A percentile compares a stretch with the other conserved stretches of the same genome.
Conservation (phyloP, 2,888 invertebrate genomes). For the Tanytarsus gracilentus region DNA sequence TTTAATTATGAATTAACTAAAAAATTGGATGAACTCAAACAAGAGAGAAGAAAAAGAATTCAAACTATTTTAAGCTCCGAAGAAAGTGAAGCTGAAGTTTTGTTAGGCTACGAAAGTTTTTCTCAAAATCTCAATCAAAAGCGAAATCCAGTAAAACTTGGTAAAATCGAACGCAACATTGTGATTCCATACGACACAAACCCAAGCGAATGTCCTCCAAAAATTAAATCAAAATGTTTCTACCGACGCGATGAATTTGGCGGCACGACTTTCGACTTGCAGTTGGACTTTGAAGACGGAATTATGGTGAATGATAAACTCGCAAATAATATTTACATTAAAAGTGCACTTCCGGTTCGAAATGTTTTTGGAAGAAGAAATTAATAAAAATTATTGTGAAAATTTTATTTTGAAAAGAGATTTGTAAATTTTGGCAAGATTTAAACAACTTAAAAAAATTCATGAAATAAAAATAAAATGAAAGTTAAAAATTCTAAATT, state of each 20-base stretch:
- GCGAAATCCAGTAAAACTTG: neutral
- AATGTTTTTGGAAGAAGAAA: neutral
- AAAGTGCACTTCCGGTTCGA: neutral
- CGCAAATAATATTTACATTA: neutral
- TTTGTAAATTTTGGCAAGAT: neutral
- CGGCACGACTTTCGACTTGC: neutral
- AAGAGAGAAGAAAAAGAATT: neutral
- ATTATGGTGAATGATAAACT: constrained; percentile 3
- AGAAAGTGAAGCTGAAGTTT: constrained; percentile 1
- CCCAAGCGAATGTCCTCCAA: neutral
- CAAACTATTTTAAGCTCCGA: neutral
- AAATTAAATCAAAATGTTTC: neutral
- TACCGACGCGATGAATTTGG: neutral
- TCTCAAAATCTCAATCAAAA: neutral
- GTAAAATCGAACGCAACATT: neutral
- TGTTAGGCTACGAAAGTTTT: neutral
- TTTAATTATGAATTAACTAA: neutral
- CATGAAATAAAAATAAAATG: neutral
- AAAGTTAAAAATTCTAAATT: too few relatives aligned
- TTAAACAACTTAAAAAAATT: neutral
- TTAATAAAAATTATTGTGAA: neutral
- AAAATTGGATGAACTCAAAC: neutral
- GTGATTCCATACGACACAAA: constrained; percentile 3
- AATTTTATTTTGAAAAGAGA: neutral
- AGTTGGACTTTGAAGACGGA: neutral